phyloP scores from a whole-genome alignment of 2,888 invertebrate genomes.

The Perithous albicinctus region DNA sequence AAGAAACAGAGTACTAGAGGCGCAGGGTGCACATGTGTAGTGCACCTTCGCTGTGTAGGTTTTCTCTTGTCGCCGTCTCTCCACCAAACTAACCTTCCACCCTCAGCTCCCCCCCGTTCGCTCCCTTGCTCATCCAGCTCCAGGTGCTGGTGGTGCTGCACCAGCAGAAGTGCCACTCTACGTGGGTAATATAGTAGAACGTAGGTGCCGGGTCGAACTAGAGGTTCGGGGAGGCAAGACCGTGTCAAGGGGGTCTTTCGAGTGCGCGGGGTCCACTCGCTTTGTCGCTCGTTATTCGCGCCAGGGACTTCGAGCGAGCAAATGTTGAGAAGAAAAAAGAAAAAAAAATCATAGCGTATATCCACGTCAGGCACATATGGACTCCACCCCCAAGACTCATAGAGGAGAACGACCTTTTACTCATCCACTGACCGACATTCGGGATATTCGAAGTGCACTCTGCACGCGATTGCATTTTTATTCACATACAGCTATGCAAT shows the following conservation, averaged over 20 bases:
- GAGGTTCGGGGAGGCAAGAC: conserved; percentile 69
- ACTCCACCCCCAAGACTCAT: background rate
- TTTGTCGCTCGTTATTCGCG: conserved; percentile 66
- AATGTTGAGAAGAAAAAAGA: conserved; percentile 30
- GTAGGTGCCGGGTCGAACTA: conserved; percentile 48
- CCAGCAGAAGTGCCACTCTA: conserved; percentile 55
- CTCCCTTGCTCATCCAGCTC: conserved; percentile 39
- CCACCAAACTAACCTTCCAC: conserved; percentile 45
- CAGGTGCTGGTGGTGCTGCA: conserved; percentile 36
- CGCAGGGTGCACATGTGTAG: conserved; percentile 60
- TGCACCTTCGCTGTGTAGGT: conserved; percentile 61
- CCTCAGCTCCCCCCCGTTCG: conserved; percentile 24
- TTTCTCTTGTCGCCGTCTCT: conserved; percentile 53
- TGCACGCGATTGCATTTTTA: conserved; percentile 18
- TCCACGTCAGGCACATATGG: conserved; percentile 37
- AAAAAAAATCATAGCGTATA: conserved; percentile 23
- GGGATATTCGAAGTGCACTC: background rate
- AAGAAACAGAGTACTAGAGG: conserved; percentile 40
- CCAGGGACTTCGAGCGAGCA: conserved; percentile 46
- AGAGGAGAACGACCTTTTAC: conserved; percentile 10
- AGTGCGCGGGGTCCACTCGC: conserved; percentile 55
- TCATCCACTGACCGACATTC: conserved; percentile 53
- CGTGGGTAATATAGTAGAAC: conserved; percentile 46
- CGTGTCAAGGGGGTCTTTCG: conserved; percentile 71
- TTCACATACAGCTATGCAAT: background rate